phyloP scores from a whole-genome alignment of 1,140 invertebrate genomes.

The Bombus breviceps region DNA sequence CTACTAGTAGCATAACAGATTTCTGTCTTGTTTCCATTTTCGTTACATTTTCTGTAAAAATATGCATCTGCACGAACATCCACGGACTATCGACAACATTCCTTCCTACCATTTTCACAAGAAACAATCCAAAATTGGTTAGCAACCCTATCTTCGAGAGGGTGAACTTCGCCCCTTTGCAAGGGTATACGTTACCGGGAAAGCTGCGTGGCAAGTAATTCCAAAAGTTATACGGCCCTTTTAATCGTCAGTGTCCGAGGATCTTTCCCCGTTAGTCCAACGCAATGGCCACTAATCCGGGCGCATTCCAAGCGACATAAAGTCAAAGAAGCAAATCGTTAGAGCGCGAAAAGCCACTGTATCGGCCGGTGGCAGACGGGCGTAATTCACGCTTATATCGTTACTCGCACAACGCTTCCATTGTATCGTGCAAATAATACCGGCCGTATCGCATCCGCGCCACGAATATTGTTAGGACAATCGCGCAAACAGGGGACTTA shows the following conservation, averaged over 20 bases:
- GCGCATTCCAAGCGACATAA: background rate
- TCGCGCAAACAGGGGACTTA: constrained; percentile 60
- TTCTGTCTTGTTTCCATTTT: background rate
- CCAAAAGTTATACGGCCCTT: background rate
- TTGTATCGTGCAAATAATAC: constrained; percentile 42
- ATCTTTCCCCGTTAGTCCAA: no score
- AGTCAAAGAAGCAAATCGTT: constrained; percentile 34
- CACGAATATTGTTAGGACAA: constrained; percentile 33
- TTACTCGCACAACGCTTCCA: constrained; percentile 38
- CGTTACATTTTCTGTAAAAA: background rate
- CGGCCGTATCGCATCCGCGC: constrained; percentile 33
- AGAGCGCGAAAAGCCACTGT: constrained; percentile 34
- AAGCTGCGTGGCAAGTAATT: background rate
- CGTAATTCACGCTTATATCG: constrained; percentile 50
- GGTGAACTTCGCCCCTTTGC: background rate
- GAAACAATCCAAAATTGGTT: background rate
- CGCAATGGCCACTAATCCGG: constrained; percentile 12
- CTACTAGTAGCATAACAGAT: background rate
- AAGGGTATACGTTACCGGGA: no score
- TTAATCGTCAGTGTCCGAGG: background rate
- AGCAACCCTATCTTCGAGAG: background rate
- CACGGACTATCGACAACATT: background rate
- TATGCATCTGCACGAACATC: background rate
- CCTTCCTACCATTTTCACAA: background rate
- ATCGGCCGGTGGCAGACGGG: constrained; percentile 27